These are phyloP conservation scores for Takifugu ocellatus DNA, from an alignment of 2,797 vertebrate species.

Conservation along the genomic window DNA sequence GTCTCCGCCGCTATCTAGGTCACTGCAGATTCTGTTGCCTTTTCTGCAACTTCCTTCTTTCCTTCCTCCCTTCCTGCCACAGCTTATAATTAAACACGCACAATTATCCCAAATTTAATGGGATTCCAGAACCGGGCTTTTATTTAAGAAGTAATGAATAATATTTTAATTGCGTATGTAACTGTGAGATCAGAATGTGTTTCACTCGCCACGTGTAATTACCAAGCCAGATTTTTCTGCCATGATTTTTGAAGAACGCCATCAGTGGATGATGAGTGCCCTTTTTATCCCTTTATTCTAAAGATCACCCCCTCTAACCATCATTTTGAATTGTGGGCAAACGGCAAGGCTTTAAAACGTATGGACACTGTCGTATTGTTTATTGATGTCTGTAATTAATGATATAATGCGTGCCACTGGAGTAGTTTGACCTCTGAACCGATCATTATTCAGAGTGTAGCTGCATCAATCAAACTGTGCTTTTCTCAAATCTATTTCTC, in stretches of 20 bases:
- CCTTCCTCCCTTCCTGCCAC: conserved; percentile 62
- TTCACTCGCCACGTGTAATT: conserved; percentile 80
- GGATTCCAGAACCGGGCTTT: conserved; percentile 79
- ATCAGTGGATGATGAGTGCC: conserved; percentile 49
- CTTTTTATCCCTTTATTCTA: conserved; percentile 54
- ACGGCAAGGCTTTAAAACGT: conserved; percentile 61
- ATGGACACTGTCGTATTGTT: conserved; percentile 88
- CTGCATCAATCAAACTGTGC: conserved; percentile 89
- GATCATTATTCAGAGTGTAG: conserved; percentile 92
- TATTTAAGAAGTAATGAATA: conserved; percentile 87
- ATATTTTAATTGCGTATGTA: conserved; percentile 86
- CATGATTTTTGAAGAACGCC: conserved; percentile 39
- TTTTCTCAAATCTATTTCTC: conserved; percentile 68
- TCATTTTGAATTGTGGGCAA: conserved; percentile 75
- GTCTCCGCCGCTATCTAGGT: conserved; percentile 78
- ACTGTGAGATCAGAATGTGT: conserved; percentile 77
- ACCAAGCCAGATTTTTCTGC: conserved; percentile 61
- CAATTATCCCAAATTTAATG: conserved; percentile 87
- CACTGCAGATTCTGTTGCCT: conserved; percentile 73
- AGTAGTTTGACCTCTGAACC: conserved; percentile 96
- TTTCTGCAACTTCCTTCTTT: conserved; percentile 71
- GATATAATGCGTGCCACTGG: conserved; percentile 89
- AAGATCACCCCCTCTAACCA: conserved; percentile 67
- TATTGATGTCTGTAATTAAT: conserved; percentile 97
- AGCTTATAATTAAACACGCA: conserved; percentile 83